phyloP scores from a whole-genome alignment of 2,888 invertebrate species.

The Polydrusus tereticollis region DNA sequence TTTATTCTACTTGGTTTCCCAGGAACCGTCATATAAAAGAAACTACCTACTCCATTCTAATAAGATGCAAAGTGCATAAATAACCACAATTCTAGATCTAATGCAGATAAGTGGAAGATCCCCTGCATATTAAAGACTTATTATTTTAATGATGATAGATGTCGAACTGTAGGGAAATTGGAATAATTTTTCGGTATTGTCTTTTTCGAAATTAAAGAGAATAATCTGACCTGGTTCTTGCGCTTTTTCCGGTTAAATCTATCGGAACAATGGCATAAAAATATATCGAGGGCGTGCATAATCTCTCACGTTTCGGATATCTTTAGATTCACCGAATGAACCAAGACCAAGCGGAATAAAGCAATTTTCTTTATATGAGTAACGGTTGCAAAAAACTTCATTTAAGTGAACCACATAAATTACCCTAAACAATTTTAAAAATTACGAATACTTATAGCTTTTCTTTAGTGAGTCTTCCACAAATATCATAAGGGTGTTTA shows the following conservation, averaged over 20 bases:
- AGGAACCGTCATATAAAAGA: not conserved
- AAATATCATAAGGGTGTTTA: no score
- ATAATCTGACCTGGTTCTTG: constrained; percentile 17
- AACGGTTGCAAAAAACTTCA: not conserved
- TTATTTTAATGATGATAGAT: constrained; percentile 2
- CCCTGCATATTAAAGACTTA: not conserved
- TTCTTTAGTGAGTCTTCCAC: no score
- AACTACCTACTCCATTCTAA: not conserved
- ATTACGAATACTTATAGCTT: not conserved
- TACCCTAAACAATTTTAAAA: not conserved
- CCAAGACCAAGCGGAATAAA: not conserved
- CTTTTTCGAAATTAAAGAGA: constrained; percentile 6
- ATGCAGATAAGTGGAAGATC: not conserved
- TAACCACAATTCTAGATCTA: not conserved
- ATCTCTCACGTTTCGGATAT: constrained; percentile 21
- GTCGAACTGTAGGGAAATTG: not conserved
- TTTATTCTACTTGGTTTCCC: not conserved
- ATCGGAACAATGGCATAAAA: constrained; percentile 18
- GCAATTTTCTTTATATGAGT: constrained; percentile 1
- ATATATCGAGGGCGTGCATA: constrained; percentile 19
- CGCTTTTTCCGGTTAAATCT: constrained; percentile 11
- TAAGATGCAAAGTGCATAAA: not conserved
- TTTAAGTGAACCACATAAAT: not conserved
- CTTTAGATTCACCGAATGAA: not conserved
- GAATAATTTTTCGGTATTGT: constrained; percentile 17